Conservation (phyloP, 2,797 vertebrate species). For the Hydrophis major region DNA sequence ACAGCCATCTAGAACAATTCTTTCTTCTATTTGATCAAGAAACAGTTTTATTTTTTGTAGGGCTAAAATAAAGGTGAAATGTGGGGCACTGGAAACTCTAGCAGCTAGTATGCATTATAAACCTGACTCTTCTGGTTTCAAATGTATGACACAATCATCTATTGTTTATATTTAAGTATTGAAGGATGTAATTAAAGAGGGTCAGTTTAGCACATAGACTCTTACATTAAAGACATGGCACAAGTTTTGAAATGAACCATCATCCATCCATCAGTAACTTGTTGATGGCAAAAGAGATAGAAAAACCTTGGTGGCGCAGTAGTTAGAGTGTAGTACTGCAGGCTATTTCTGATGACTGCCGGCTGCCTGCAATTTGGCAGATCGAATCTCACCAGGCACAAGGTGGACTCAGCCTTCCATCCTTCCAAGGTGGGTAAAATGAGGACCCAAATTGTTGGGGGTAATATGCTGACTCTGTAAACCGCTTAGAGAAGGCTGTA, state of each 20-base stretch:
- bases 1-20: background rate
- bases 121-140: constrained; percentile 3
- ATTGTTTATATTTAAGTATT: constrained; percentile 9
- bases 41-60: background rate
- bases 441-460: too few relatives aligned
- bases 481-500: too few relatives aligned
- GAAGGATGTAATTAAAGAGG: constrained; percentile 5
- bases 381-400: too few relatives aligned
- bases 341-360: too few relatives aligned
- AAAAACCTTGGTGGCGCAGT: too few relatives aligned
- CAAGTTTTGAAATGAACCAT: background rate
- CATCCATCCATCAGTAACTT: background rate
- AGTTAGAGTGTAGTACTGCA: too few relatives aligned
- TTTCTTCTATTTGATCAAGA: background rate
- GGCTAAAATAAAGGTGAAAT: constrained; percentile 6
- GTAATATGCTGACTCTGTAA: too few relatives aligned
- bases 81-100: background rate
- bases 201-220: background rate
- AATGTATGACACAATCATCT: background rate
- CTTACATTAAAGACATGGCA: background rate
- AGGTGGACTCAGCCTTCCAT: too few relatives aligned
- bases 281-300: background rate
- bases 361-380: too few relatives aligned
- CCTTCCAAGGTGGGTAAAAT: too few relatives aligned
- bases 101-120: background rate